Evolutionary conservation across 2,797 vertebrate species (phyloP), one percentile per base, ranked within the genome.

Genomic region (Sebastes flavidus): DNA sequence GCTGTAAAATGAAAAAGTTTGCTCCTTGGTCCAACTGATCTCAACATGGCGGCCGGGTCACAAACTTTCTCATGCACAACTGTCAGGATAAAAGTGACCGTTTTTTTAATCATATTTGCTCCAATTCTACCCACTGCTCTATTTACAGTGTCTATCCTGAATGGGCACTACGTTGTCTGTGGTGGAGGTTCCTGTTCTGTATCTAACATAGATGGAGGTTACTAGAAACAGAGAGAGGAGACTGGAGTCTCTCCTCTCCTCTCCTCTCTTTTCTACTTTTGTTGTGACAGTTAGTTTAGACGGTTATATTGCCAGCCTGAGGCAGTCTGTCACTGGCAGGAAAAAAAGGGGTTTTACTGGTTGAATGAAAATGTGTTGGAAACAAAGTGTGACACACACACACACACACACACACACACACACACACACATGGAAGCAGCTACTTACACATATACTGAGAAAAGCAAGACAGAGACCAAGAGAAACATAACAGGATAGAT

Each of bases 301-400:
- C 80, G 81, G 79, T 68, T 88, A 76, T 90, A 91, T 93, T 92
- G 52, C 72, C 56, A 74, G 87, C 91, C 89, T 20, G 61, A 87
- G 87, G 90, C 82, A 2, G 78, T 89, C 88, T 92, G 79, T 86
- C 89, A 89, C 83, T 85, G 65, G 67, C 54, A 84, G 83, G 79
- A 89, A 89, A 91, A 79, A 72, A 73, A 88, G 6, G 65, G 6
- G 65, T 69, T 88, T 82, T 78, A 49, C 30, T 79, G 72, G 46
- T 49, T 80, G 77, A 77, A 78, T 87, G 69, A 82, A 84, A 81
- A 87, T 71, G 66, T 66, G 60, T 69, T 46, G 32, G 55, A 71
- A 83, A 54, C 46, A 49, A 49, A 59, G 14, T 10, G 27, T 59
- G 49, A 8, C 29, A 34, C 27, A 72, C 62, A 25, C 25, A 49